phyloP scores from a whole-genome alignment of 2,888 invertebrate genomes.

The Saturnia pavonia region DNA sequence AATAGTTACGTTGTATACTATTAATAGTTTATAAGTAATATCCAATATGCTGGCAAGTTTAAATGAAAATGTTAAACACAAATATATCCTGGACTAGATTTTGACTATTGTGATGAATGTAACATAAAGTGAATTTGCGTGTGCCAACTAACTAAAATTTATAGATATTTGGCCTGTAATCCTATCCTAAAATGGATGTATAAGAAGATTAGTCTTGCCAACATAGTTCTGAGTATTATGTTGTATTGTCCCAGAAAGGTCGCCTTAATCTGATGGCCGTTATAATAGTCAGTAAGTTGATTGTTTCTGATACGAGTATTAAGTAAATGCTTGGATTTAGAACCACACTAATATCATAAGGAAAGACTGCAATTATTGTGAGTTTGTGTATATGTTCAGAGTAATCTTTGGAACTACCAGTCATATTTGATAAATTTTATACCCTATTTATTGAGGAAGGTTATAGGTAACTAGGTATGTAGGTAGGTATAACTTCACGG shows the following conservation, averaged over 20 bases:
- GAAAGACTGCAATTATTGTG: too few relatives aligned
- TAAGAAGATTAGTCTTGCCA: constrained; percentile 47
- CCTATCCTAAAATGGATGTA: constrained; percentile 46
- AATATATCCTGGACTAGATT: constrained; percentile 24
- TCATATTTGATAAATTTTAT: too few relatives aligned
- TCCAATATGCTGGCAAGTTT: neutral
- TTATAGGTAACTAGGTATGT: too few relatives aligned
- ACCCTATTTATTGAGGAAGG: too few relatives aligned
- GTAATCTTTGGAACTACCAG: too few relatives aligned
- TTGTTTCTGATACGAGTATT: constrained; percentile 14
- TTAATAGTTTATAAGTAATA: neutral
- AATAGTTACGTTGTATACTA: neutral
- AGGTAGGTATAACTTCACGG: too few relatives aligned
- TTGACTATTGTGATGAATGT: constrained; percentile 24
- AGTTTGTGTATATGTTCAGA: too few relatives aligned
- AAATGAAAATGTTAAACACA: neutral
- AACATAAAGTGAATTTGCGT: constrained; percentile 42
- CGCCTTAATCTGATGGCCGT: constrained; percentile 24
- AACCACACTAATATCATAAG: too few relatives aligned
- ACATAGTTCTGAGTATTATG: constrained; percentile 41
- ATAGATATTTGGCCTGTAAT: constrained; percentile 38
- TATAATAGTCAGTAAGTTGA: constrained; percentile 8
- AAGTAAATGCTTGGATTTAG: constrained; percentile 3
- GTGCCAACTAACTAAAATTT: constrained; percentile 33
- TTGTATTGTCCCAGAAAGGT: constrained; percentile 32